Base-by-base conservation (phyloP, 2,888 invertebrate species). In the Allygus modestus region DNA sequence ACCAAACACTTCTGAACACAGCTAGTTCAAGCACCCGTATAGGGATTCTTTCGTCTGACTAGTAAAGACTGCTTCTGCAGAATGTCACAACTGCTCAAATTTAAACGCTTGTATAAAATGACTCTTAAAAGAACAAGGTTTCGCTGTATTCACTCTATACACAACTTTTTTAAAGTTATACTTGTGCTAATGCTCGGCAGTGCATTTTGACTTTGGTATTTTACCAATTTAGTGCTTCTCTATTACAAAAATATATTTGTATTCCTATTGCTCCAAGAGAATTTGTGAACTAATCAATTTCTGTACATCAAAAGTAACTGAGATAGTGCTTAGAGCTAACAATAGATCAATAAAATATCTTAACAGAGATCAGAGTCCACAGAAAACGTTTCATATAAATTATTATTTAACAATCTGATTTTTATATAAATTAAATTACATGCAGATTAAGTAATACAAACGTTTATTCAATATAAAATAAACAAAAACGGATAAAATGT, bases 141-240 rank as follows among this genome's bases (percentile, higher is more conserved):
- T 9, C n/a, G n/a, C n/a, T 9, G 17, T 17, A 11, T 15, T 46
- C 17, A 15, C 46, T 15, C 46, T 15, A 15, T 46, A 46, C 17
- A 15, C 9, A 46, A 46, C 9, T 46, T 7, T 11, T 15, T 7
- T 17, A 46, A 37, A 46, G 46, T 46, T 15, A 4, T 15, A 46
- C 46, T 46, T 46, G 46, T 46, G 46, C 46, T 46, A 46, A 46
- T 46, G 17, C 12, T 15, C 46, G 46, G 46, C 46, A 46, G 46
- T 46, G 46, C 46, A 46, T 46, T 54, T 23, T 54, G 54, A 54
- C 54, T 23, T 20, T 54, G 23, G 54, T 54, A 54, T n/a, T 54
- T n/a, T 54, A 54, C 54, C 23, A 5, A 54, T 23, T 54, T 9
- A 54, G 54, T 54, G 54, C 54, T 54, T 23, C 23, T 4, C 54